Conservation (phyloP, 2,113 vertebrate genomes). For the Brachionichthys hirsutus region DNA sequence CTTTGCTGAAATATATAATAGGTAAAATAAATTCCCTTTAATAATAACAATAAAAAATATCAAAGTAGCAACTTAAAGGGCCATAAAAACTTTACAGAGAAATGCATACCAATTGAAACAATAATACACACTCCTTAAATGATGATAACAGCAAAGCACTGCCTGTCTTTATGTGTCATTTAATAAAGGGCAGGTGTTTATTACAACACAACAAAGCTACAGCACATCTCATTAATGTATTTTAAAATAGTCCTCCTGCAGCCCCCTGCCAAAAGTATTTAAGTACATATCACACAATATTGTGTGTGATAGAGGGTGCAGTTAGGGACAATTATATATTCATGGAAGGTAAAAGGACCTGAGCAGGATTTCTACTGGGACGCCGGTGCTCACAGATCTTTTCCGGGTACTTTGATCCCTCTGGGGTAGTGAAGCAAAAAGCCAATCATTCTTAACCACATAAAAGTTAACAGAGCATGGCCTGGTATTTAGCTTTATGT, state of each 20-base stretch:
- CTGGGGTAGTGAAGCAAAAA: conserved; percentile 74
- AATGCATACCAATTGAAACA: not conserved
- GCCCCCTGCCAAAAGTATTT: conserved; percentile 46
- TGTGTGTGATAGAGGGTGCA: conserved; percentile 58
- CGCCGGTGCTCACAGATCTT: conserved; percentile 49
- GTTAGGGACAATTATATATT: conserved; percentile 67
- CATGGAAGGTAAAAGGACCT: conserved; percentile 59
- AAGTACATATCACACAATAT: conserved; percentile 62
- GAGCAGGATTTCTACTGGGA: conserved; percentile 54
- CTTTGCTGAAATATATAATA: no score
- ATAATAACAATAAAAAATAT: not conserved
- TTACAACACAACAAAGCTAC: conserved; percentile 29
- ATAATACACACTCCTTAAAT: conserved; percentile 5
- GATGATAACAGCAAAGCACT: not conserved
- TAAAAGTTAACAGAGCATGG: conserved; percentile 79
- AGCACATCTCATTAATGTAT: conserved; percentile 24
- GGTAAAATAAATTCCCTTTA: no score
- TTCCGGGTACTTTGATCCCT: conserved; percentile 70
- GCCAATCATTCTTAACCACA: conserved; percentile 77
- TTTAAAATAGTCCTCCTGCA: conserved; percentile 52
- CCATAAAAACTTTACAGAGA: not conserved
- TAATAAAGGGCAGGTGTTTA: conserved; percentile 15
- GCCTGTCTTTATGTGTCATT: no score
- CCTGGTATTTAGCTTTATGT: conserved; percentile 81
- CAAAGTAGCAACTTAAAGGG: not conserved